These are phyloP conservation scores for Philopotamus ludificatus DNA, from an alignment of 1,140 invertebrate genomes.

Conservation along the genomic window DNA sequence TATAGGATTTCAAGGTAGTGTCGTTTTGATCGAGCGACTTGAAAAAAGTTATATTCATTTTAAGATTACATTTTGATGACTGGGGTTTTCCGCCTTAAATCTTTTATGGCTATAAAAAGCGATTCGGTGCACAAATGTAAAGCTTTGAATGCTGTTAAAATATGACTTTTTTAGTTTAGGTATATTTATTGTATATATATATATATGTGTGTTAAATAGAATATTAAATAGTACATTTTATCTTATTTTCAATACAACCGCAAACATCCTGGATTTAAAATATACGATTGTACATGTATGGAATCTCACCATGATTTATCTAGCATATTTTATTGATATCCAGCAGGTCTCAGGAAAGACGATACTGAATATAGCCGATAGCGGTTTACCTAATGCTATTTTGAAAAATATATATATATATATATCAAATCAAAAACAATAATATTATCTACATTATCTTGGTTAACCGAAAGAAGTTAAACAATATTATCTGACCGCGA, in stretches of 20 bases:
- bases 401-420: neutral
- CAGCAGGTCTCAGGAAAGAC: conserved; percentile 29
- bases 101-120: conserved; percentile 34
- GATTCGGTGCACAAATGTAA: conserved; percentile 25
- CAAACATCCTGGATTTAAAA: no score
- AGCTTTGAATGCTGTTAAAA: neutral
- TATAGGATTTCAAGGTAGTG: no score
- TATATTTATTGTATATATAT: no score
- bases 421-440: conserved; percentile 4
- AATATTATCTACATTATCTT: conserved; percentile 3
- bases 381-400: conserved; percentile 29
- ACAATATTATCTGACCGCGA: no score
- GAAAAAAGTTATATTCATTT: conserved; percentile 39
- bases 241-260: no score
- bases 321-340: neutral
- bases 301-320: no score
- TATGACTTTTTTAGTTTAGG: no score
- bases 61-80: conserved; percentile 41
- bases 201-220: no score
- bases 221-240: no score
- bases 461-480: no score
- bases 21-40: no score
- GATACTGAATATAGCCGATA: conserved; percentile 36
- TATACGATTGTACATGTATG: no score
- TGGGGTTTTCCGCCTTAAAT: conserved; percentile 25